Evolutionary conservation across 2,797 vertebrate species (phyloP).

Genomic region (Silurus aristotelis): DNA sequence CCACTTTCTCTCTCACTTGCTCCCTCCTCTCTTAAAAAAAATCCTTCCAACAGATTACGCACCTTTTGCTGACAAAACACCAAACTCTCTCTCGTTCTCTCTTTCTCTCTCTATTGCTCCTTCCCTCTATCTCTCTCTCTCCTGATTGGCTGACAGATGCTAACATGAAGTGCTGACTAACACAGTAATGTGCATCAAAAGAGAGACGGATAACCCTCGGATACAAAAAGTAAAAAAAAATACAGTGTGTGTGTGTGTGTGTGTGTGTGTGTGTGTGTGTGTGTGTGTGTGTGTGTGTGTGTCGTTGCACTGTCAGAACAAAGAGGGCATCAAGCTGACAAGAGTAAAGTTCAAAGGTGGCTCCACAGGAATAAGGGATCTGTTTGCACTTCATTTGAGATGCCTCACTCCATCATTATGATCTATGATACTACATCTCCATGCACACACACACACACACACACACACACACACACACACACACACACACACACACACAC

Average conservation of each 20-base stretch:
- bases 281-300: not conserved
- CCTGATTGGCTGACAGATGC: not conserved
- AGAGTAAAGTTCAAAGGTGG: constrained; percentile 24
- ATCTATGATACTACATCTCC: constrained; percentile 18
- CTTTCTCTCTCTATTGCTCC: not conserved
- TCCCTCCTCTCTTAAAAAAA: not conserved
- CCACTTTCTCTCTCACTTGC: not conserved
- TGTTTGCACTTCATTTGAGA: constrained; percentile 13
- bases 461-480: constrained; percentile 24
- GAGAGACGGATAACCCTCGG: not conserved
- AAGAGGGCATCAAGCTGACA: constrained; percentile 23
- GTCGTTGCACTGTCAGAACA: not conserved
- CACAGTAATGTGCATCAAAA: not conserved
- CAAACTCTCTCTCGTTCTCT: not conserved
- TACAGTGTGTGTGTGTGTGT: not conserved
- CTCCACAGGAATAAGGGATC: constrained; percentile 1
- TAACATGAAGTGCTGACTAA: too few relatives aligned
- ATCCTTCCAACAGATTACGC: too few relatives aligned
- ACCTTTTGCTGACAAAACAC: too few relatives aligned
- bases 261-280: constrained; percentile 11
- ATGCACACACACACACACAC: constrained; percentile 21
- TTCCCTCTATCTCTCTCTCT: not conserved
- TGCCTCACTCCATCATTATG: constrained; percentile 27
- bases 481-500: constrained; percentile 33
- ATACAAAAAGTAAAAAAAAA: too few relatives aligned